Base-by-base conservation (phyloP, 2,113 vertebrate genomes). In the Pseudolaguvia tuberculata region DNA sequence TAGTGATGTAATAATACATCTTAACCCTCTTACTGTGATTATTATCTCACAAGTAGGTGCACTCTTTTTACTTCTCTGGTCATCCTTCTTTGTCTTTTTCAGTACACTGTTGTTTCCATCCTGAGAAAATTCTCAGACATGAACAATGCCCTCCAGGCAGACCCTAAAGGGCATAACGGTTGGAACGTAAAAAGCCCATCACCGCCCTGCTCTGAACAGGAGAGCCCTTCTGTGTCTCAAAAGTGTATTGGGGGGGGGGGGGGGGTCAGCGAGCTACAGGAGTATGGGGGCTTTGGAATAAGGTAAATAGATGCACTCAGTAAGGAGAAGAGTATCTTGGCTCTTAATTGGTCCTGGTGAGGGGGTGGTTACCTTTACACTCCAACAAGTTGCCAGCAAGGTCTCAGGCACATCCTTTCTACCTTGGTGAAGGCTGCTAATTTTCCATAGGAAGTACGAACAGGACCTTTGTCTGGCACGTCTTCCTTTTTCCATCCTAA, bases 371-470 rank as follows among this genome's bases (percentile, higher is more conserved):
- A 92, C 92, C 93, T 91, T 92, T 85, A 85, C 76, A 73, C 69
- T 72, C 87, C 90, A 90, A 59, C 55, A 21, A 78, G 72, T 67
- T 75, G 73, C 80, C 70, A 72, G 77, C 29, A 20, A 83, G 83
- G 73, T 84, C 80, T 85, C 92, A 91, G 90, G 88, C 92, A 87
- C 84, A 89, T 94, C 93, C 88, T 94, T 94, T 94, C 95, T 95
- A 96, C 93, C 93, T 96, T 96, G 94, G 91, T 93, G 94, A 96
- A 96, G 96, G 94, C 94, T 95, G 94, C 94, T 96, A 96, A 97
- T 98, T 98, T 97, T 91, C 88, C 92, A 94, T 94, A 98, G 96
- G 97, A 99, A 99, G 96, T 98, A 94, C 94, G 96, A 96, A 97
- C 94, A 94, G 94, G 95, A 98, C 95, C 96, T 99, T 98, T 98